Evolutionary conservation across 2,113 vertebrate species (phyloP).

Genomic region (Tursiops truncatus): DNA sequence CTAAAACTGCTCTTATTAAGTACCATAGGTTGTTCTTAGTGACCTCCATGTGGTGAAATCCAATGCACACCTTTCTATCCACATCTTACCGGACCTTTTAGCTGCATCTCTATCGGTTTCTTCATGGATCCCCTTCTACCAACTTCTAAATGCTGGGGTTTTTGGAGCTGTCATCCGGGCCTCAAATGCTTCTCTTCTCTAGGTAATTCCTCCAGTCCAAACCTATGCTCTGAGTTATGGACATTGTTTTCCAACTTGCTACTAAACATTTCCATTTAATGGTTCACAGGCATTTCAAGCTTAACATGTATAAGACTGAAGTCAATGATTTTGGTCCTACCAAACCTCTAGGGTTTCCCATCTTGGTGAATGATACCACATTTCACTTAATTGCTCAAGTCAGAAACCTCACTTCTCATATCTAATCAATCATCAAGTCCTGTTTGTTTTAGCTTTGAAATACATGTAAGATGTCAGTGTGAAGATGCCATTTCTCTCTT

Average conservation of each 20-base stretch:
- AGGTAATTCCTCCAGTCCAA: background rate
- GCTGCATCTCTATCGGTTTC: background rate
- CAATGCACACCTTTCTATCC: background rate
- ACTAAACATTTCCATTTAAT: background rate
- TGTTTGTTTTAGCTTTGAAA: background rate
- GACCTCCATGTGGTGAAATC: background rate
- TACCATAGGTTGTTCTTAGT: background rate
- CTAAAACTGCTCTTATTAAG: background rate
- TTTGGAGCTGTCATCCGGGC: background rate
- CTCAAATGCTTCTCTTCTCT: background rate
- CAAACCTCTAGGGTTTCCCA: background rate
- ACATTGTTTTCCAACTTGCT: background rate
- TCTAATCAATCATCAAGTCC: background rate
- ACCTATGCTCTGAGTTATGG: background rate
- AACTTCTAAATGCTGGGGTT: background rate
- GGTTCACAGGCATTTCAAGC: background rate
- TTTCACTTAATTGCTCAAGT: background rate
- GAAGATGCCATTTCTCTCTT: background rate
- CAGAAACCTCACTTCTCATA: background rate
- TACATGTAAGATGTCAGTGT: background rate
- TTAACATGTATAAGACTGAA: background rate
- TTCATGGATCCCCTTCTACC: background rate
- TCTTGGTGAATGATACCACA: background rate
- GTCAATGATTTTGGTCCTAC: background rate
- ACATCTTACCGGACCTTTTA: background rate